A percentile compares a stretch with the other conserved stretches of the same genome.
phyloP scores from a whole-genome alignment of 2,113 vertebrate species.

The Hippopotamus amphibius region DNA sequence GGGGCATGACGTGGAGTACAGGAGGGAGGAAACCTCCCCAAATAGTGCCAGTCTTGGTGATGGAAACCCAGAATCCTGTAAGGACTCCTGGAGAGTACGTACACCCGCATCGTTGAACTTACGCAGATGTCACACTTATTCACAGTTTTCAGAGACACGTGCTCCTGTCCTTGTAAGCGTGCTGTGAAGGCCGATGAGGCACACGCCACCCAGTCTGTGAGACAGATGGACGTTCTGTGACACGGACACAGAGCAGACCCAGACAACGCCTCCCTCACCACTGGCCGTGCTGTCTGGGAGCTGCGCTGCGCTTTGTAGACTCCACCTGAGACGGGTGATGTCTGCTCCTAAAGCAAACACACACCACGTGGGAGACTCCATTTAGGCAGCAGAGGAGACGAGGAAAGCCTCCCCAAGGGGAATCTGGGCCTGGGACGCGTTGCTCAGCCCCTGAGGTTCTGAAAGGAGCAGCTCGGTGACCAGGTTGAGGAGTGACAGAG shows the following conservation, averaged over 20 bases:
- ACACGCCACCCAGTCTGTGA: accelerated
- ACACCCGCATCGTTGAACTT: not conserved
- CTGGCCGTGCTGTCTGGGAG: not conserved
- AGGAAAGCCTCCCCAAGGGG: not conserved
- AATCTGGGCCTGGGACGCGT: not conserved
- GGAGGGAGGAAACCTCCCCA: not conserved
- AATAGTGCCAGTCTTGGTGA: too few species aligned
- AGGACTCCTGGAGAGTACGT: not conserved
- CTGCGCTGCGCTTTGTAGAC: not conserved
- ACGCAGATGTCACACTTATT: not conserved
- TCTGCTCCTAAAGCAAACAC: not conserved
- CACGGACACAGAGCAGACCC: not conserved
- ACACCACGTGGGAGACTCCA: not conserved
- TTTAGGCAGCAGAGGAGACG: not conserved
- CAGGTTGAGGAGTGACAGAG: not conserved
- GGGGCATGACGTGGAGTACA: accelerated
- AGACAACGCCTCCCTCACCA: not conserved
- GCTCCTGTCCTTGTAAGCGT: not conserved
- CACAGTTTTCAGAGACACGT: not conserved
- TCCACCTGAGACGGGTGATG: not conserved
- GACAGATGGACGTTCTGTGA: accelerated
- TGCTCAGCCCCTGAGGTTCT: not conserved
- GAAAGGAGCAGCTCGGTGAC: not conserved
- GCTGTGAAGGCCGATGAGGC: not conserved
- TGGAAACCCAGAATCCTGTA: not conserved